Evolutionary conservation across 2,888 invertebrate genomes (phyloP).

Genomic region (Oasisia sp.): DNA sequence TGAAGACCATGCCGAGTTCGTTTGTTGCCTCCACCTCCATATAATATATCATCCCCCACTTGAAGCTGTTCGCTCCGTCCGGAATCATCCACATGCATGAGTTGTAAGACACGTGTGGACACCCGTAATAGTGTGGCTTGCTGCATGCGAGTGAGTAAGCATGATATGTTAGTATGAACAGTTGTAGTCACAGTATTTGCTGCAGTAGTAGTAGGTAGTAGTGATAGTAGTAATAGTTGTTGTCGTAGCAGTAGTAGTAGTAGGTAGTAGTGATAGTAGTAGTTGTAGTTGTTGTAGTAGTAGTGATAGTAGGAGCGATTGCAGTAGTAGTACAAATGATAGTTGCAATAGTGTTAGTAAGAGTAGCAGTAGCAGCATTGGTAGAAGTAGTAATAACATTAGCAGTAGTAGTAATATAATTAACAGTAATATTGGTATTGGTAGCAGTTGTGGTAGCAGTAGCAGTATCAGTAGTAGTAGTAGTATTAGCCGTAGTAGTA

Average conservation of each 20-base stretch:
- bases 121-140: background rate
- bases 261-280: background rate
- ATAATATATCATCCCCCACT: conserved; percentile 21
- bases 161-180: background rate
- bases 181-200: background rate
- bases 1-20: conserved; percentile 17
- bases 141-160: conserved; percentile 10
- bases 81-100: background rate
- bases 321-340: background rate
- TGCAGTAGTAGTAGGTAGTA: background rate
- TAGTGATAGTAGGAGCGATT: no score
- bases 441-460: background rate
- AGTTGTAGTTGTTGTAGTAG: background rate
- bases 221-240: background rate
- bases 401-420: background rate
- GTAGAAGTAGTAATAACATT: background rate
- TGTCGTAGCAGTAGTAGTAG: background rate
- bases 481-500: no score
- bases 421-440: background rate
- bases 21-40: conserved; percentile 21
- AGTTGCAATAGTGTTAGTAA: background rate
- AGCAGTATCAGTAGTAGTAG: background rate
- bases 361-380: background rate
- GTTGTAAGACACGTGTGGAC: conserved; percentile 14
- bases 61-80: background rate